Percentiles rank a stretch among this genome's conserved stretches.
Evolutionary conservation across 2,113 vertebrate genomes (phyloP).

Genomic region (Melospiza georgiana): DNA sequence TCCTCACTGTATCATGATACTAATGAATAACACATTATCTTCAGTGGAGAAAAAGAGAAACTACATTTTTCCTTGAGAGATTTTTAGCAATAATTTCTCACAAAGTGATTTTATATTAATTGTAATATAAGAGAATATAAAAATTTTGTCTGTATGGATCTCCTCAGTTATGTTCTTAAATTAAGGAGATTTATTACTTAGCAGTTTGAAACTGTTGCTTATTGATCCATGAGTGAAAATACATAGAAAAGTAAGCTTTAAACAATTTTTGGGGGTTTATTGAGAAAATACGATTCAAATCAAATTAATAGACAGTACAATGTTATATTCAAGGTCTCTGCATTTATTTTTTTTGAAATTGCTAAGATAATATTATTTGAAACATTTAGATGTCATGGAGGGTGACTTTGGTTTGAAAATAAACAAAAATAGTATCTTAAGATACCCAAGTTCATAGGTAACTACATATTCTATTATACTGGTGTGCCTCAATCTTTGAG

Average conservation of each 20-base stretch:
- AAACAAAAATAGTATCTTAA: not conserved
- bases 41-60: not conserved
- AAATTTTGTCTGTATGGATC: not conserved
- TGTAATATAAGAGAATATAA: not conserved
- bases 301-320: not conserved
- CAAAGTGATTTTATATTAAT: not conserved
- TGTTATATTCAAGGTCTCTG: not conserved
- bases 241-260: conserved; percentile 14
- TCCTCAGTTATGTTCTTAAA: not conserved
- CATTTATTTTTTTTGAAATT: not conserved
- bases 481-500: not conserved
- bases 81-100: not conserved
- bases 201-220: not conserved
- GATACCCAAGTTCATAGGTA: not conserved
- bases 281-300: not conserved
- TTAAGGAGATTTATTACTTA: not conserved
- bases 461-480: not conserved
- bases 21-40: not conserved
- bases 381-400: not conserved
- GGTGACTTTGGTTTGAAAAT: not conserved
- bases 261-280: not conserved
- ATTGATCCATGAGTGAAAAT: not conserved
- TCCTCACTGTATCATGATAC: not conserved
- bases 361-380: not conserved
- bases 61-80: not conserved